phyloP scores from a whole-genome alignment of 2,888 invertebrate species.

The Vesta saturnalis region DNA sequence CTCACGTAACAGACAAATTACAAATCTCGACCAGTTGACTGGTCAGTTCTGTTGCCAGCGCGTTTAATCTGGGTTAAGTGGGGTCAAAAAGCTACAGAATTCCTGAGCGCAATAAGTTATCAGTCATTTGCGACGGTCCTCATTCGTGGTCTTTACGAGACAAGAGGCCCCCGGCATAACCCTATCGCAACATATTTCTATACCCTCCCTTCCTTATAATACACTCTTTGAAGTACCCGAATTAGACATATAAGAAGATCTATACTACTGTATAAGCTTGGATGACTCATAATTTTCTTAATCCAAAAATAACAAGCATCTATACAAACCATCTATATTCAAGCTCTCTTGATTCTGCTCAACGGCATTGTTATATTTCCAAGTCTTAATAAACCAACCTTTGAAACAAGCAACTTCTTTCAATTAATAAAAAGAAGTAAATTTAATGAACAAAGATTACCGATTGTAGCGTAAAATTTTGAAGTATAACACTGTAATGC shows the following conservation, averaged over 20 bases:
- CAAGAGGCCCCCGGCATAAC: slow-evolving; percentile 50
- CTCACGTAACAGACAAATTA: slow-evolving; percentile 42
- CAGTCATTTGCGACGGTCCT: slow-evolving; percentile 43
- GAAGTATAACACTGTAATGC: no score
- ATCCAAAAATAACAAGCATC: slow-evolving; percentile 63
- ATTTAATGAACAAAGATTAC: no score
- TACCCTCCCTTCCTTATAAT: slow-evolving; percentile 51
- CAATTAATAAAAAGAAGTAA: background rate
- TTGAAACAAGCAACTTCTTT: background rate
- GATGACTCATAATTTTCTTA: slow-evolving; percentile 62
- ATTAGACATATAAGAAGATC: slow-evolving; percentile 59
- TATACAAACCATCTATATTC: slow-evolving; percentile 40
- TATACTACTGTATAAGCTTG: slow-evolving; percentile 52
- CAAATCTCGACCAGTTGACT: slow-evolving; percentile 55
- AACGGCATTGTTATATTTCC: slow-evolving; percentile 21
- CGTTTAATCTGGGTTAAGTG: slow-evolving; percentile 79
- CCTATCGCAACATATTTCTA: slow-evolving; percentile 55
- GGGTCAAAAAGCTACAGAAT: slow-evolving; percentile 79
- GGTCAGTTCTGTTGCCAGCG: slow-evolving; percentile 56
- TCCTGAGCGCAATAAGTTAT: slow-evolving; percentile 65
- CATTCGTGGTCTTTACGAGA: slow-evolving; percentile 36
- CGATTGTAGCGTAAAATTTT: no score
- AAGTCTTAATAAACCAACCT: background rate
- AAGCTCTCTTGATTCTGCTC: slow-evolving; percentile 30
- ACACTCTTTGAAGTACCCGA: slow-evolving; percentile 45